These are phyloP conservation scores for Torymus tubicola DNA, from an alignment of 2,888 invertebrate genomes.

Conservation along the genomic window DNA sequence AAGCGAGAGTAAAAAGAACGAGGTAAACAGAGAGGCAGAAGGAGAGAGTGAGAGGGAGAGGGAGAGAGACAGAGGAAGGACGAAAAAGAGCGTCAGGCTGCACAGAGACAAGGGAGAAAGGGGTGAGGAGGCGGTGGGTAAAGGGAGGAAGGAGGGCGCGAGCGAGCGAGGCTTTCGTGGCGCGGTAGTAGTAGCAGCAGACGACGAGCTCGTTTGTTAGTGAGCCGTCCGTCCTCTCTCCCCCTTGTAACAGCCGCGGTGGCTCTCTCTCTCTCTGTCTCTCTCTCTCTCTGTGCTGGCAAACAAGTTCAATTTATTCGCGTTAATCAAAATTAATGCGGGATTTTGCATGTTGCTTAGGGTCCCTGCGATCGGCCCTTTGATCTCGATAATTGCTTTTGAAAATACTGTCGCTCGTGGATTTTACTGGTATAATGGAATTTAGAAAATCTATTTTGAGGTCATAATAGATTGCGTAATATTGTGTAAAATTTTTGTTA, in stretches of 20 bases:
- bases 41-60: slow-evolving; percentile 3
- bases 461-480: no score
- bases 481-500: no score
- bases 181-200: neutral
- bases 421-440: no score
- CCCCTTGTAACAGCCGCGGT: neutral
- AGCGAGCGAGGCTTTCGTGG: slow-evolving; percentile 26
- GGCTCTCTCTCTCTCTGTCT: neutral
- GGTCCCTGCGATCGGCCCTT: neutral
- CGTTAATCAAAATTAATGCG: slow-evolving; percentile 38
- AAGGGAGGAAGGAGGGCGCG: neutral
- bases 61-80: neutral
- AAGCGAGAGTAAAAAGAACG: slow-evolving; percentile 38
- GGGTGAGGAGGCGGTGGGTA: neutral
- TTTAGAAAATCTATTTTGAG: no score
- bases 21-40: slow-evolving; percentile 15
- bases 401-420: no score
- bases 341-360: neutral
- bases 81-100: no score
- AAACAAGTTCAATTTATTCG: slow-evolving; percentile 35
- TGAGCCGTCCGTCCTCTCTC: slow-evolving; percentile 8
- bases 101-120: neutral
- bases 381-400: neutral
- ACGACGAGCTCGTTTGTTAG: slow-evolving; percentile 53
- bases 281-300: slow-evolving; percentile 6